phyloP scores from a whole-genome alignment of 1,140 invertebrate genomes.

The Arctopsyche grandis region DNA sequence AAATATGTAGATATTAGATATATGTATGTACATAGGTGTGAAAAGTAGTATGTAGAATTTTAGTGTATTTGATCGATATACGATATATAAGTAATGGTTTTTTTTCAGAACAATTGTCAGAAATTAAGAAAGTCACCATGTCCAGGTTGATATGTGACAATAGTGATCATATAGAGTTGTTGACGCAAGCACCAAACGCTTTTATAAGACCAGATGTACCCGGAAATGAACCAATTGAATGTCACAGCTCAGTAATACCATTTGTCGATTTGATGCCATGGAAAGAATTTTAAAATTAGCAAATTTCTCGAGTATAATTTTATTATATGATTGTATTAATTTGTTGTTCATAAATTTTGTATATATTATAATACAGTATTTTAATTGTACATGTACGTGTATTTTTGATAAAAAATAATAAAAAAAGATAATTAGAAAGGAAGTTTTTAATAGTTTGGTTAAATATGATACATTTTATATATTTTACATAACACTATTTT shows the following conservation, averaged over 20 bases:
- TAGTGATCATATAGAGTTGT: slow-evolving; percentile 71
- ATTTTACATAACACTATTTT: too few relatives aligned
- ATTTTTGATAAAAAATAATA: neutral
- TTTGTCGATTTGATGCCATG: slow-evolving; percentile 59
- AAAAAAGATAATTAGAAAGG: too few relatives aligned
- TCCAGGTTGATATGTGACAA: slow-evolving; percentile 84
- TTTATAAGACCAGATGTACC: slow-evolving; percentile 67
- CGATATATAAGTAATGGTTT: too few relatives aligned
- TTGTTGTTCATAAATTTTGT: neutral
- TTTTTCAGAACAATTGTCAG: slow-evolving; percentile 73
- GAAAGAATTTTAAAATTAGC: slow-evolving; percentile 56
- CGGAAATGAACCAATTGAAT: slow-evolving; percentile 68
- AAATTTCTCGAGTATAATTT: slow-evolving; percentile 60
- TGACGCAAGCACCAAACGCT: slow-evolving; percentile 64
- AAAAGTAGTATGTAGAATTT: neutral
- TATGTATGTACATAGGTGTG: neutral
- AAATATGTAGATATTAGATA: neutral
- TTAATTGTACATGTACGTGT: neutral
- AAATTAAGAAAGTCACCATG: slow-evolving; percentile 77
- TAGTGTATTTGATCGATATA: neutral
- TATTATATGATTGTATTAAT: slow-evolving; percentile 57
- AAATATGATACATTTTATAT: too few relatives aligned
- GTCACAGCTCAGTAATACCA: slow-evolving; percentile 64
- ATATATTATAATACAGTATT: neutral
- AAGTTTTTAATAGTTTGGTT: too few relatives aligned